Evolutionary conservation across 2,888 invertebrate genomes (phyloP), one percentile per base, ranked within the genome.

Genomic region (Scaptomyza tumidula): DNA sequence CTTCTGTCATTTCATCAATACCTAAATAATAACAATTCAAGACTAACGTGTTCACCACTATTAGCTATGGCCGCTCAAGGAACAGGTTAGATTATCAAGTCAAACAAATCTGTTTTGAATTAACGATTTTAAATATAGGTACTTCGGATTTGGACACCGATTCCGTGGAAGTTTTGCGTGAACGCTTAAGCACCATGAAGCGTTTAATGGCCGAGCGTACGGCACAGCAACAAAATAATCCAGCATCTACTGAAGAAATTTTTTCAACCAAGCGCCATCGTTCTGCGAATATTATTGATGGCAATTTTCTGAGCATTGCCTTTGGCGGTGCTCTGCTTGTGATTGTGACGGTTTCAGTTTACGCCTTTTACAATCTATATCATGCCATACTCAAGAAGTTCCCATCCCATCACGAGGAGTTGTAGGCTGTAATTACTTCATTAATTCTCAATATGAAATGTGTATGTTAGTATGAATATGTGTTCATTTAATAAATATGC

Each of bases 341-440:
- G 45, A 97, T 97, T 62, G 91, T 97, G 9, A 95, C 95, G 80
- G 97, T 97, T 43, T 96, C 97, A 56, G 93, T 96, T 1, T 97
- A 97, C 88, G 97, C 97, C 0, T 97, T 97, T 90, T 96, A 96
- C 84, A 97, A 96, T 91, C 93, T 97, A 0, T 96, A 96, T 89
- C 93, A 95, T 83, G 96, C 96, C 14, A 95, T 97, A 54, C 90
- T 96, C 35, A 97, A 96, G 92, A 96, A 96, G 91, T 97, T 97
- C 86, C 96, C 96, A 0, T 95, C 96, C 0, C 94, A 93, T 50
- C 97, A 97, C 88, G 96, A 96, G 35, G 97, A 97, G 92, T 92
- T 97, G 89, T 97, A 95, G 94, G 46, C 43, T 27, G 39, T 16
- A 35, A 41, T 11, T 54, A 37, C 37, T n/a, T 2, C 35, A 50